Conservation (phyloP, 2,113 vertebrate genomes). For the Miniopterus natalensis region DNA sequence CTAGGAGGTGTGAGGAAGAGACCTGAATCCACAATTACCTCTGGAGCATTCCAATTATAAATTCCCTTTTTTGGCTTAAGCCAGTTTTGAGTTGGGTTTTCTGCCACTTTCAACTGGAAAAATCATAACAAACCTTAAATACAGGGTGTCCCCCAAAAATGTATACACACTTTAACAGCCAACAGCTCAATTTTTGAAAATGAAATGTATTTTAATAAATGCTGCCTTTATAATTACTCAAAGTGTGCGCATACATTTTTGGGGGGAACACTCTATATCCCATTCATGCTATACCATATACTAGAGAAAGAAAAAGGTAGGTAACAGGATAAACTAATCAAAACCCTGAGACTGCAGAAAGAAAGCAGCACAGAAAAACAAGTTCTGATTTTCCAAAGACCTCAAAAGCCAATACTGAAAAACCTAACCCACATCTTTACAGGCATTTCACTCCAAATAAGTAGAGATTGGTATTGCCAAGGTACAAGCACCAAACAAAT, state of each 20-base stretch:
- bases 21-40: not conserved
- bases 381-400: slow-evolving; percentile 9
- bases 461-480: not conserved
- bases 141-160: not conserved
- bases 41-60: not conserved
- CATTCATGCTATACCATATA: not conserved
- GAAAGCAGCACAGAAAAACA: not conserved
- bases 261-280: not conserved
- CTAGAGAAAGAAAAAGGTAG: not conserved
- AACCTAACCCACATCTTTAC: not conserved
- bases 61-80: not conserved
- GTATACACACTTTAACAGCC: too few species aligned
- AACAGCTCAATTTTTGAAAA: too few species aligned
- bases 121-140: not conserved
- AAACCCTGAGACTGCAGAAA: slow-evolving; percentile 3
- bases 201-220: too few species aligned
- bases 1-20: not conserved
- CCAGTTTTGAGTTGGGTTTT: slow-evolving; percentile 2
- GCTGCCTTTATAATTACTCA: too few species aligned
- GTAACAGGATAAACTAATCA: not conserved
- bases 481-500: not conserved
- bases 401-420: not conserved
- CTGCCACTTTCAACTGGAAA: slow-evolving; percentile 32
- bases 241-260: too few species aligned
- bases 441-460: not conserved